phyloP scores from a whole-genome alignment of 1,140 invertebrate species.

The Drosophila nannoptera region DNA sequence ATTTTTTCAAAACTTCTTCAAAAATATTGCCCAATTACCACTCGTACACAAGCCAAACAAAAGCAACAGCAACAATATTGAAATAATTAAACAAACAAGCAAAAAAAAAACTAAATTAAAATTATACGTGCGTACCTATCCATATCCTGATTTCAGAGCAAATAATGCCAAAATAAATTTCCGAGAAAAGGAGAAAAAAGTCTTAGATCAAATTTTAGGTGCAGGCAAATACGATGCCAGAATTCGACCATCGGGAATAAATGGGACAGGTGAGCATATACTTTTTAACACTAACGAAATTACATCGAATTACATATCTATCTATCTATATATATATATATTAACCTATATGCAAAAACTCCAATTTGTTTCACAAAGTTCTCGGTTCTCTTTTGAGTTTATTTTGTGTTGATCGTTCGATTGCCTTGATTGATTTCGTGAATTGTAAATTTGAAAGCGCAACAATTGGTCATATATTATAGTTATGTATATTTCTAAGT shows the following conservation, averaged over 20 bases:
- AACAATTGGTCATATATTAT: slow-evolving; percentile 39
- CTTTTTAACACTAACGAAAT: slow-evolving; percentile 11
- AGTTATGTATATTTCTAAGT: slow-evolving; percentile 31
- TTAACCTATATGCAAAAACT: slow-evolving; percentile 4
- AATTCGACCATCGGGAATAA: slow-evolving; percentile 94
- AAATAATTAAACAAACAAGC: slow-evolving; percentile 12
- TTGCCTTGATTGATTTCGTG: too few relatives aligned
- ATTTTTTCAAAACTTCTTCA: slow-evolving; percentile 51
- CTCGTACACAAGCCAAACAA: slow-evolving; percentile 37
- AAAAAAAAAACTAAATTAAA: slow-evolving; percentile 49
- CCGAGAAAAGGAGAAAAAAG: slow-evolving; percentile 95
- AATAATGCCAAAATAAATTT: slow-evolving; percentile 89
- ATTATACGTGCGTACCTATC: slow-evolving; percentile 79
- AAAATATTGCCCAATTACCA: slow-evolving; percentile 33
- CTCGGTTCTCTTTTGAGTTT: neutral
- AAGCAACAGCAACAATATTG: slow-evolving; percentile 19
- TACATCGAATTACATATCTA: neutral
- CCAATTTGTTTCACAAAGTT: neutral
- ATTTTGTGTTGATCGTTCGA: too few relatives aligned
- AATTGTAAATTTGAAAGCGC: neutral
- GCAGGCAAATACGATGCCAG: slow-evolving; percentile 93
- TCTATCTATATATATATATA: neutral
- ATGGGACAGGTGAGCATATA: slow-evolving; percentile 89
- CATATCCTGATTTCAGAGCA: slow-evolving; percentile 81
- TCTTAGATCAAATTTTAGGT: slow-evolving; percentile 94